Evolutionary conservation across 2,888 invertebrate species (phyloP), one percentile per base, ranked within the genome.

Genomic region (Archips crataeganus): DNA sequence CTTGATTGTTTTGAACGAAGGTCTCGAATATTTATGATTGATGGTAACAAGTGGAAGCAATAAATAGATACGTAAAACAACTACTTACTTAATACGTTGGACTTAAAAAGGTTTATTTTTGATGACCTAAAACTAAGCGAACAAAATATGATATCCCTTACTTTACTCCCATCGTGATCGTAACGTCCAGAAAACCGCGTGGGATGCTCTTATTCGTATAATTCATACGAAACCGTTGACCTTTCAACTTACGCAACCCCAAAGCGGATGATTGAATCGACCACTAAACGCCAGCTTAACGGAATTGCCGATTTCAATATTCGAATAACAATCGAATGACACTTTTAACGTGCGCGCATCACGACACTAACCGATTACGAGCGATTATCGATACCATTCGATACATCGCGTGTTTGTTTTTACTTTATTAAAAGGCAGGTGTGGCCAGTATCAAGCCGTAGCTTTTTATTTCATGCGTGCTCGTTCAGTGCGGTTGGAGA

Each of bases 321-420:
- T 84, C 84, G 80, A 81, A 81, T 81, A 78, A 78, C 81, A 84
- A 84, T 84, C 75, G 75, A 75, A 76, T 76, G 85, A 83, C 73
- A 83, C 82, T 83, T 82, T 83, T 87, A 88, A 89, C 85, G 85
- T 81, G 77, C 79, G 70, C 79, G 80, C 83, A 87, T 86, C 90
- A 89, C 87, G 91, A 86, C 81, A 84, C 82, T 83, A 83, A 84
- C 70, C 70, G 73, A 74, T 74, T 75, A 66, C 70, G 74, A 65
- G 70, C 84, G 84, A 88, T 87, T 88, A 87, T 89, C 89, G 89
- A 90, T 89, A 87, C 83, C 84, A 87, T 89, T 90, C 85, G 86
- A 86, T 79, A 79, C 82, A 82, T 90, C 87, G 91, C 89, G 90
- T 90, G 87, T 81, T 82, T 79, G 79, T 76, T 77, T 76, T 77